Conservation (phyloP, 2,888 invertebrate genomes). For the Eulithis prunata region DNA sequence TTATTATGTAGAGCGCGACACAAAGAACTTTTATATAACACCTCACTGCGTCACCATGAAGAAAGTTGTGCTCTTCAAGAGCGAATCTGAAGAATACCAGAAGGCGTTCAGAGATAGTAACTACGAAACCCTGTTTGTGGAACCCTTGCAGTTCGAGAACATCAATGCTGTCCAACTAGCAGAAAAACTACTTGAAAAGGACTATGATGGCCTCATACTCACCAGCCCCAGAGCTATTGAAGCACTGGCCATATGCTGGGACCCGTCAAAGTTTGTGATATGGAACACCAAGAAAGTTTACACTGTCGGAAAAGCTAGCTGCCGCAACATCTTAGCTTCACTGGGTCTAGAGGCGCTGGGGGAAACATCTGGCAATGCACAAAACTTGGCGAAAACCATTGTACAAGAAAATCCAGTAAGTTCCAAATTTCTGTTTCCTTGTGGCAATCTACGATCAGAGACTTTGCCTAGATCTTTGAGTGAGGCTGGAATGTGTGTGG, state of each 20-base stretch:
- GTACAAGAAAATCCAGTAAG: slow-evolving; percentile 54
- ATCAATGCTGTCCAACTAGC: slow-evolving; percentile 54
- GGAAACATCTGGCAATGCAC: slow-evolving; percentile 63
- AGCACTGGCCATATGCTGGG: slow-evolving; percentile 70
- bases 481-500: slow-evolving; percentile 55
- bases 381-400: slow-evolving; percentile 66
- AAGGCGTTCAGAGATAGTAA: slow-evolving; percentile 61
- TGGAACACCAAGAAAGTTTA: slow-evolving; percentile 69
- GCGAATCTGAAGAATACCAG: slow-evolving; percentile 71
- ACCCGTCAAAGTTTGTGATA: slow-evolving; percentile 63
- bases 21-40: slow-evolving; percentile 34
- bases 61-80: slow-evolving; percentile 73
- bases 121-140: slow-evolving; percentile 68
- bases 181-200: slow-evolving; percentile 51
- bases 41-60: slow-evolving; percentile 56
- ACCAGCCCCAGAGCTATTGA: slow-evolving; percentile 74
- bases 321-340: slow-evolving; percentile 58
- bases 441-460: slow-evolving; percentile 72
- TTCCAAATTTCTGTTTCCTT: slow-evolving; percentile 70
- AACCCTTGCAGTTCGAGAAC: slow-evolving; percentile 69
- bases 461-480: slow-evolving; percentile 59
- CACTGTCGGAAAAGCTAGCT: slow-evolving; percentile 68
- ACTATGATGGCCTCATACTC: slow-evolving; percentile 66
- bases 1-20: slow-evolving; percentile 30
- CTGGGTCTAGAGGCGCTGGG: slow-evolving; percentile 70